These are phyloP conservation scores for Ploceus nigricollis DNA, from an alignment of 2,113 vertebrate genomes.

Conservation along the genomic window DNA sequence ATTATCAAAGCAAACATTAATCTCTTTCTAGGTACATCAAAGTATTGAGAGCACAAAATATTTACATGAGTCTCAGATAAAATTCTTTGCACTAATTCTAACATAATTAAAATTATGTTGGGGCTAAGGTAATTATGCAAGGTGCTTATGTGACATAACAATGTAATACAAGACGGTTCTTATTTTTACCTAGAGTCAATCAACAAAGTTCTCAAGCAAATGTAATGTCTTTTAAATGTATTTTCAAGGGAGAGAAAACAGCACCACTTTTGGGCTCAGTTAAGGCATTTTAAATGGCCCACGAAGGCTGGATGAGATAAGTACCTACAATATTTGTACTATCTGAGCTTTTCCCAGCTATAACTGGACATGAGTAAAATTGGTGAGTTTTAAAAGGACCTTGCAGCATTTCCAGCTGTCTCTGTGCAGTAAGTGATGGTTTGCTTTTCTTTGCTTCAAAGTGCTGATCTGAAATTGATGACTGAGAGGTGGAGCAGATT, in stretches of 20 bases:
- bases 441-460: not conserved
- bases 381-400: not conserved
- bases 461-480: not conserved
- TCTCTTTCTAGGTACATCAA: slow-evolving; percentile 40
- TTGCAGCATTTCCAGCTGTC: not conserved
- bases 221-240: not conserved
- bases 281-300: not conserved
- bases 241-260: not conserved
- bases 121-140: slow-evolving; percentile 53
- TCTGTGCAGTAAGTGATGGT: not conserved
- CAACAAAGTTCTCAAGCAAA: not conserved
- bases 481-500: not conserved
- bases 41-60: slow-evolving; percentile 22
- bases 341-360: not conserved
- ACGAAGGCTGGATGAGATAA: not conserved
- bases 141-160: slow-evolving; percentile 37
- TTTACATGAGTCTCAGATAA: slow-evolving; percentile 58
- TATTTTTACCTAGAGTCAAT: not conserved
- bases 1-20: slow-evolving; percentile 34
- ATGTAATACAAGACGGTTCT: not conserved
- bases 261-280: not conserved
- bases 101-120: slow-evolving; percentile 67
- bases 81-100: slow-evolving; percentile 66
- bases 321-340: not conserved
- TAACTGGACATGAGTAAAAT: not conserved